Evolutionary conservation across 2,113 vertebrate genomes (phyloP).

Genomic region (Corythornis madagascariensis): DNA sequence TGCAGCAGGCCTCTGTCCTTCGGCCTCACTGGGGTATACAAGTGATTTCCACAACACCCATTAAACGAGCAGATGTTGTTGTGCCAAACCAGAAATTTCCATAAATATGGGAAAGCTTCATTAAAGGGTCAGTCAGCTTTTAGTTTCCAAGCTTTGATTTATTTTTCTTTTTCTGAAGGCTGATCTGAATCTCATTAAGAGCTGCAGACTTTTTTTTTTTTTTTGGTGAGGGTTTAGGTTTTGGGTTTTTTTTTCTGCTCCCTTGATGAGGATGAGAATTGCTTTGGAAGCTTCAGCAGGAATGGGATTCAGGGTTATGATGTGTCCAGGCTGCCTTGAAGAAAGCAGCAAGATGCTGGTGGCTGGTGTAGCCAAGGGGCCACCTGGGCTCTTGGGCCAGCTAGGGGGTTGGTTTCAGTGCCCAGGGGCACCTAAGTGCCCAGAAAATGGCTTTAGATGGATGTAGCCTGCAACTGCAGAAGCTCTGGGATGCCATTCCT

Average conservation of each 20-base stretch:
- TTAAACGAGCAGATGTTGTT: neutral
- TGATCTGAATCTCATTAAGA: neutral
- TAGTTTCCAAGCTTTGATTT: neutral
- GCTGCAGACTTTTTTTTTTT: neutral
- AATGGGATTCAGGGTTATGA: neutral
- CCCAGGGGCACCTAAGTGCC: neutral
- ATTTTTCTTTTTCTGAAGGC: neutral
- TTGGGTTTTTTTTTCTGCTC: neutral
- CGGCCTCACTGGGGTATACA: neutral
- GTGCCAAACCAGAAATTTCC: conserved; percentile 11
- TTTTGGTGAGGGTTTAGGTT: neutral
- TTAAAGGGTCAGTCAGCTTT: neutral
- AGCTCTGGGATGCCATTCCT: neutral
- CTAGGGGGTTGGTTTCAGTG: neutral
- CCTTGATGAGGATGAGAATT: neutral
- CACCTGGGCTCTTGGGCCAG: neutral
- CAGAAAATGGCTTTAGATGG: neutral
- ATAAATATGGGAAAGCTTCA: neutral
- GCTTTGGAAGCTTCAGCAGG: neutral
- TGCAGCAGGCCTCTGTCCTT: neutral
- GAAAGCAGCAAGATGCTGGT: neutral
- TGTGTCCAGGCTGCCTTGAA: neutral
- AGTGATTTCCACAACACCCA: neutral
- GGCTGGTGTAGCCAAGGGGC: neutral
- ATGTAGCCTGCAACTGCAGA: neutral